These are phyloP conservation scores for Xenopus laevis DNA, from an alignment of 2,113 vertebrate genomes.

Conservation along the genomic window DNA sequence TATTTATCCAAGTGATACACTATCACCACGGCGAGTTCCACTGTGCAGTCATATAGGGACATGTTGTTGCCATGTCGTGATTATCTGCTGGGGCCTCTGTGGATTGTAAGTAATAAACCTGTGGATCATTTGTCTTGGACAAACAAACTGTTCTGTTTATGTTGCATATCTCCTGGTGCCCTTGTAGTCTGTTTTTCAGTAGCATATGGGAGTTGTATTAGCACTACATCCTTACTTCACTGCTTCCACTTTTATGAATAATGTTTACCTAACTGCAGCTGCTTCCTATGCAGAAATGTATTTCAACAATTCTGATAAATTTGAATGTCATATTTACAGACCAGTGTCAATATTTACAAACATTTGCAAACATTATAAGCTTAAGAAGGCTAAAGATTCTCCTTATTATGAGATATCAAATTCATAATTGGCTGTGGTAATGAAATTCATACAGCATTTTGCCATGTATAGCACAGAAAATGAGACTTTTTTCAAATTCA, in stretches of 20 bases:
- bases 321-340: conserved; percentile 27
- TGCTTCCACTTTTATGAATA: neutral
- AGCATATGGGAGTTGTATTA: too few species aligned
- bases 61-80: too few species aligned
- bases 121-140: too few species aligned
- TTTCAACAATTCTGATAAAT: conserved; percentile 4
- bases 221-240: too few species aligned
- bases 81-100: too few species aligned
- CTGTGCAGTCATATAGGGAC: too few species aligned
- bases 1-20: too few species aligned
- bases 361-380: conserved; percentile 7
- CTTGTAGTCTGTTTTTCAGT: too few species aligned
- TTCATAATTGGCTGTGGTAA: neutral
- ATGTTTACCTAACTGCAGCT: conserved; percentile 31
- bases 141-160: too few species aligned
- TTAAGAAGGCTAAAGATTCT: conserved; percentile 1
- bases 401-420: neutral
- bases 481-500: neutral
- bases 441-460: neutral
- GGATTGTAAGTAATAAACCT: too few species aligned
- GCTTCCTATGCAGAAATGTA: conserved; percentile 25
- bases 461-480: neutral
- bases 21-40: too few species aligned
- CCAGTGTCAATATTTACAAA: conserved; percentile 31
- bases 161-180: too few species aligned